These are phyloP conservation scores for Apodemus speciosus DNA, from an alignment of 2,113 vertebrate genomes.

Conservation along the genomic window DNA sequence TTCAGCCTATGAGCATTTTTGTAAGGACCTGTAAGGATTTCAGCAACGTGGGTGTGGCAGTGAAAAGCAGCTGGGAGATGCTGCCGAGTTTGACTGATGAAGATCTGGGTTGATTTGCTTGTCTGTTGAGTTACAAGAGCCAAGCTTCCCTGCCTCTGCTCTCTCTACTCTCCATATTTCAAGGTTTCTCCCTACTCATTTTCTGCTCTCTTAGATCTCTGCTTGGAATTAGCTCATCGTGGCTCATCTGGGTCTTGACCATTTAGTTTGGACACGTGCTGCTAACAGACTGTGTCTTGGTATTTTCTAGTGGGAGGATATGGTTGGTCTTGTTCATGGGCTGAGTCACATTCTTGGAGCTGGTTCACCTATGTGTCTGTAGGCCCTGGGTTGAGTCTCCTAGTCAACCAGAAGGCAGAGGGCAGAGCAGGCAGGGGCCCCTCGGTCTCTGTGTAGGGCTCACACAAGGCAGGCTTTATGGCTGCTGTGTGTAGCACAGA, in stretches of 20 bases:
- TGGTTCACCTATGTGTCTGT: not conserved
- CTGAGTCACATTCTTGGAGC: not conserved
- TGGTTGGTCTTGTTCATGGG: not conserved
- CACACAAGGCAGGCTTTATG: not conserved
- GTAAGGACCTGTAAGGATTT: not conserved
- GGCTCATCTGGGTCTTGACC: not conserved
- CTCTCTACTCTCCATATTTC: not conserved
- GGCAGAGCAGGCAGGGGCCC: not conserved
- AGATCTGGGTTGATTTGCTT: not conserved
- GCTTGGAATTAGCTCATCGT: not conserved
- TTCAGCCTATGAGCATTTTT: not conserved
- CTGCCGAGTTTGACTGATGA: not conserved
- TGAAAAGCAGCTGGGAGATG: not conserved
- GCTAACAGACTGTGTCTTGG: not conserved
- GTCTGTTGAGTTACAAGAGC: not conserved
- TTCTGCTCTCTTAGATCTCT: not conserved
- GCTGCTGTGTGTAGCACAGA: not conserved
- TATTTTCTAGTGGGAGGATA: constrained; percentile 3
- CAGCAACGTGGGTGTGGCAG: not conserved
- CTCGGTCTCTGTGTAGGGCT: not conserved
- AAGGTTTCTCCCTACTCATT: not conserved
- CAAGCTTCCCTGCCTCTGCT: not conserved
- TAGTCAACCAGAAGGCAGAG: not conserved
- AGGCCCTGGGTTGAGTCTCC: not conserved
- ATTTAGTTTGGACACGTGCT: not conserved